A percentile compares a stretch with the other conserved stretches of the same genome.
These are phyloP conservation scores for Cartodere bifasciata DNA, from an alignment of 2,888 invertebrate species.

Conservation along the genomic window DNA sequence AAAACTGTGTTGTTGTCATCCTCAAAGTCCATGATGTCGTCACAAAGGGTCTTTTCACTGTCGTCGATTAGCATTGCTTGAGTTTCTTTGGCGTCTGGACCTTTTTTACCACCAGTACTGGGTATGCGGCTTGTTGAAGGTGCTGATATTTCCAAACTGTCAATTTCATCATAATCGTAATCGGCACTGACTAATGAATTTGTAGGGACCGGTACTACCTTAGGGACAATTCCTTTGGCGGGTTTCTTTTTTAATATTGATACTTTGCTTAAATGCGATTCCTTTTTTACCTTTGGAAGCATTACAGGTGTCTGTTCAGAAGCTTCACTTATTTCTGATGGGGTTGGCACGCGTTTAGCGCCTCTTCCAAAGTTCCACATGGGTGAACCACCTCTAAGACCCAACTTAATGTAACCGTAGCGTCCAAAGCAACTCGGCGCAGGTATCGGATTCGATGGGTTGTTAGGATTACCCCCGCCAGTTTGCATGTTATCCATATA, in stretches of 20 bases:
- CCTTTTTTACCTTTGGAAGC: slow-evolving; percentile 32
- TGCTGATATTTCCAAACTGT: slow-evolving; percentile 42
- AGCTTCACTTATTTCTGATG: slow-evolving; percentile 15
- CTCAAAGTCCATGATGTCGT: slow-evolving; percentile 45
- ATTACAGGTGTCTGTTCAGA: slow-evolving; percentile 14
- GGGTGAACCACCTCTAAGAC: slow-evolving; percentile 52
- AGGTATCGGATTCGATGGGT: slow-evolving; percentile 45
- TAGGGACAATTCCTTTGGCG: too few relatives aligned
- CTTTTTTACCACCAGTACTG: slow-evolving; percentile 24
- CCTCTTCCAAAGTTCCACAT: slow-evolving; percentile 44
- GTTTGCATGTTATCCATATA: slow-evolving; percentile 16
- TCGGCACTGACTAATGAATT: slow-evolving; percentile 44
- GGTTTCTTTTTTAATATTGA: slow-evolving; percentile 47
- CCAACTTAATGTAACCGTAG: slow-evolving; percentile 47
- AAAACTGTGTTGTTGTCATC: slow-evolving; percentile 45
- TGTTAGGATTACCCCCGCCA: slow-evolving; percentile 42
- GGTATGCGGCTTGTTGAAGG: slow-evolving; percentile 23
- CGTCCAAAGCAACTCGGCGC: slow-evolving; percentile 45
- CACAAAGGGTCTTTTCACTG: slow-evolving; percentile 34
- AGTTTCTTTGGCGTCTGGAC: slow-evolving; percentile 18
- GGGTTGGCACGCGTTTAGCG: slow-evolving; percentile 31
- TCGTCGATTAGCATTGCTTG: slow-evolving; percentile 17
- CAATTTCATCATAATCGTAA: slow-evolving; percentile 45
- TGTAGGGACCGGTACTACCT: too few relatives aligned
- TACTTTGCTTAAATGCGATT: slow-evolving; percentile 39